A percentile compares a stretch with the other conserved stretches of the same genome.
Conservation (phyloP, 1,140 invertebrate genomes). For the Luehdorfia chinensis region DNA sequence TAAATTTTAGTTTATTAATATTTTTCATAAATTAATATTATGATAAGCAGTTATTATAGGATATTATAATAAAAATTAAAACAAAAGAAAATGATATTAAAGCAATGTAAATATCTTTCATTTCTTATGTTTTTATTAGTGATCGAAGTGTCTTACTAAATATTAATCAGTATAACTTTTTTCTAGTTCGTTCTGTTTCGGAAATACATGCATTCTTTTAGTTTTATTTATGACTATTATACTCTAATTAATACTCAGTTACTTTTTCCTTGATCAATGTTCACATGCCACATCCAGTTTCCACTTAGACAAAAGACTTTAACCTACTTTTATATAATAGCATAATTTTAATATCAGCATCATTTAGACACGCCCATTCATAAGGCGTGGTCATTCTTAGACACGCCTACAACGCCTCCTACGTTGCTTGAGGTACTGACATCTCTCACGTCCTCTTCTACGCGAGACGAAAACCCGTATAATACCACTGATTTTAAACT, state of each 20-base stretch:
- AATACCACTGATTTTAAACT: conserved; percentile 49
- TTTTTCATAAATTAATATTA: neutral
- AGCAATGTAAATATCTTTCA: no score
- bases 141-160: no score
- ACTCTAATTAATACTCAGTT: no score
- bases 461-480: conserved; percentile 53
- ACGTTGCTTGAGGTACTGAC: conserved; percentile 37
- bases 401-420: conserved; percentile 56
- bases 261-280: no score
- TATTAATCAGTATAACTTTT: no score
- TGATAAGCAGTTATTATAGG: neutral
- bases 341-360: conserved; percentile 21
- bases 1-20: neutral
- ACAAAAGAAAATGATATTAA: no score
- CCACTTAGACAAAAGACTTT: neutral
- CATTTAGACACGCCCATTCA: conserved; percentile 48
- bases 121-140: no score
- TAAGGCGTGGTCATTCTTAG: conserved; percentile 41
- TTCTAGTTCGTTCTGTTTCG: no score
- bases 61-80: no score
- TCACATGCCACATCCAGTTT: no score
- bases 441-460: conserved; percentile 27
- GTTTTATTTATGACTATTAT: no score
- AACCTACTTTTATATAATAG: conserved; percentile 14
- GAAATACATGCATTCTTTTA: no score